Percentiles rank a stretch among this genome's conserved stretches.
Evolutionary conservation across 2,888 invertebrate genomes (phyloP).

Genomic region (Cylindroiulus punctatus): DNA sequence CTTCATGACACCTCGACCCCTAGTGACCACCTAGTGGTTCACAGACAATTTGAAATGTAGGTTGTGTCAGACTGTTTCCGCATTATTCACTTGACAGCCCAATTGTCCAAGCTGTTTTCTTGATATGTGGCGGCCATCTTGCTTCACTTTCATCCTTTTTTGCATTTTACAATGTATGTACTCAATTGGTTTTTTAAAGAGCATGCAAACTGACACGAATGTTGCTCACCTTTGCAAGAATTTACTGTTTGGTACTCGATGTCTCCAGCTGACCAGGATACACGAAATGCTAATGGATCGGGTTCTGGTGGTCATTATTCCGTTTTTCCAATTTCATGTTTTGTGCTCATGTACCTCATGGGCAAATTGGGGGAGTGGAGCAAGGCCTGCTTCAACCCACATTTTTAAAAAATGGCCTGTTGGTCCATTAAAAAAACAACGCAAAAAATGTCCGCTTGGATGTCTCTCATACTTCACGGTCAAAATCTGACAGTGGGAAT

Average conservation of each 20-base stretch:
- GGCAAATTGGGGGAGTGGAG: background rate
- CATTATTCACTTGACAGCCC: background rate
- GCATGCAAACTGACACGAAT: background rate
- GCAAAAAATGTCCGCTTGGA: background rate
- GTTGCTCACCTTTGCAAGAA: background rate
- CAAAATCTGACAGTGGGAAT: background rate
- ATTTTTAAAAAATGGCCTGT: background rate
- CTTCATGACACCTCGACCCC: background rate
- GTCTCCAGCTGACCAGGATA: slow-evolving; percentile 40
- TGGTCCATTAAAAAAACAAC: too few species aligned
- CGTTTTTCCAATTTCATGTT: background rate
- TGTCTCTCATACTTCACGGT: background rate
- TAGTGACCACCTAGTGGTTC: background rate
- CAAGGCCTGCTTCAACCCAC: background rate
- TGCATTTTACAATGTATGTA: too few species aligned
- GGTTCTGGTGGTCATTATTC: background rate
- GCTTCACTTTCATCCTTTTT: background rate
- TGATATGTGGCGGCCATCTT: background rate
- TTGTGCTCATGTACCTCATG: background rate
- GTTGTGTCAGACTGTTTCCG: background rate
- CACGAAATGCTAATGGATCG: background rate
- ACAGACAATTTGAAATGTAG: background rate
- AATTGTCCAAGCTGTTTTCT: background rate
- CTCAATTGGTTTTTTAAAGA: background rate
- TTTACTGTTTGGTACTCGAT: background rate